Percentiles rank a stretch among this genome's conserved stretches.
phyloP scores from a whole-genome alignment of 2,113 vertebrate species.

The Nestor notabilis region DNA sequence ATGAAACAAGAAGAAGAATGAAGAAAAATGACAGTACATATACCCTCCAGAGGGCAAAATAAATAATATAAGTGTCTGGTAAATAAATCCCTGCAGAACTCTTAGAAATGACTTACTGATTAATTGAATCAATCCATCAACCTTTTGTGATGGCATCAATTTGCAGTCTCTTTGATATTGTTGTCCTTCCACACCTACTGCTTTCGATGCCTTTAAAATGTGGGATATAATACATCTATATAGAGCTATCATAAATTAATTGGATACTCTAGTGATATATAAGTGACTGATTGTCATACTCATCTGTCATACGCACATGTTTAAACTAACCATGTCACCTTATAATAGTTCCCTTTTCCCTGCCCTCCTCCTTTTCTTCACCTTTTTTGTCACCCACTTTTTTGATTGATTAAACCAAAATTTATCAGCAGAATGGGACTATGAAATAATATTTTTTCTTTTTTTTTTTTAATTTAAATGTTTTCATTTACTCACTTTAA shows the following conservation, averaged over 20 bases:
- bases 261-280: background rate
- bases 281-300: background rate
- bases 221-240: background rate
- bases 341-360: background rate
- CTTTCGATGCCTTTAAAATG: slow-evolving; percentile 47
- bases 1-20: slow-evolving; percentile 70
- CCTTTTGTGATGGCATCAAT: slow-evolving; percentile 66
- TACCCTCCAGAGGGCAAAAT: slow-evolving; percentile 33
- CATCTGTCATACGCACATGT: background rate
- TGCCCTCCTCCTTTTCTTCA: background rate
- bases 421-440: background rate
- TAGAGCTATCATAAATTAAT: background rate
- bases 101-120: slow-evolving; percentile 71
- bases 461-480: background rate
- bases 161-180: slow-evolving; percentile 45
- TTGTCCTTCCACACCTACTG: slow-evolving; percentile 4
- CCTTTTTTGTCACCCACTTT: background rate
- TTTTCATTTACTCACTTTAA: background rate
- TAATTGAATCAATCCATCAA: slow-evolving; percentile 80
- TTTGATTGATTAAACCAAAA: background rate
- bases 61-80: slow-evolving; percentile 59
- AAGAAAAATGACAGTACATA: slow-evolving; percentile 72
- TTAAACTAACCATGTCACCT: background rate
- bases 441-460: background rate
- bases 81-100: slow-evolving; percentile 71